Evolutionary conservation across 1,140 invertebrate species (phyloP).

Genomic region (Leptonema lineaticorne): DNA sequence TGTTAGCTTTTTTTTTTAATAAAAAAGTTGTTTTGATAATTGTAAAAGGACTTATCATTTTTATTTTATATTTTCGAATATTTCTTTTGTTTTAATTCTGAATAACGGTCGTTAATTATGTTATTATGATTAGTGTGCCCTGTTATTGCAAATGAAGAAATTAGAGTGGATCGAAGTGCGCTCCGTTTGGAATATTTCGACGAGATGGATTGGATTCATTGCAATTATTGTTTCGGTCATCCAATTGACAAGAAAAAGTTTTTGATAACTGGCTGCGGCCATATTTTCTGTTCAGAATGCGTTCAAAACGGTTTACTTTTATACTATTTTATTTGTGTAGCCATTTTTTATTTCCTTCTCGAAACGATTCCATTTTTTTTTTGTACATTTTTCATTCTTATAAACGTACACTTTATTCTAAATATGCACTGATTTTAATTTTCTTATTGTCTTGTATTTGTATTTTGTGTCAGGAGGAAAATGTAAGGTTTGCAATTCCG

Average conservation of each 20-base stretch:
- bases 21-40: neutral
- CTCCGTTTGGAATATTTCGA: neutral
- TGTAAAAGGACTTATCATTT: too few species aligned
- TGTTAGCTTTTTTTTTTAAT: neutral
- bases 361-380: neutral
- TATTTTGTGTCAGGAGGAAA: slow-evolving; percentile 46
- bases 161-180: too few species aligned
- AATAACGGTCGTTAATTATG: too few species aligned
- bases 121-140: too few species aligned
- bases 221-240: slow-evolving; percentile 54
- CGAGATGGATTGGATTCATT: slow-evolving; percentile 57
- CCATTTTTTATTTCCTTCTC: too few species aligned
- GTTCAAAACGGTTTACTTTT: neutral
- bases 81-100: too few species aligned
- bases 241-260: slow-evolving; percentile 41
- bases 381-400: neutral
- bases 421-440: too few species aligned
- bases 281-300: slow-evolving; percentile 56
- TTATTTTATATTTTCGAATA: too few species aligned
- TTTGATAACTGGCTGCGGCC: slow-evolving; percentile 42
- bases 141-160: too few species aligned
- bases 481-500: slow-evolving; percentile 51
- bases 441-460: too few species aligned
- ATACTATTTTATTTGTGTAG: too few species aligned
- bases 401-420: too few species aligned